Base-by-base conservation (phyloP, 2,888 invertebrate genomes). In the Hypena proboscidalis region DNA sequence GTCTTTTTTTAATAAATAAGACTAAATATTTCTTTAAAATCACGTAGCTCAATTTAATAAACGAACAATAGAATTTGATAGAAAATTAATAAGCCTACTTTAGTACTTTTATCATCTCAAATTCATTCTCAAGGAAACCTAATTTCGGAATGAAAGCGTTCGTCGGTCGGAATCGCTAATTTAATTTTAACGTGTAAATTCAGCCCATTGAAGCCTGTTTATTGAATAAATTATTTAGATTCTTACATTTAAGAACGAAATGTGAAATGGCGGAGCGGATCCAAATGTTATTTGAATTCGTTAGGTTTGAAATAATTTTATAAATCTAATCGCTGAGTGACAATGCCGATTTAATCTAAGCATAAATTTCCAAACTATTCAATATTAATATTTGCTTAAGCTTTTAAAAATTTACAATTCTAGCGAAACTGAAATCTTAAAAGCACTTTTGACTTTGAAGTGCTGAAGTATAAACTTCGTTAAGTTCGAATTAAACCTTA, bases 101-200 rank as follows among this genome's bases (percentile, higher is more conserved):
- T 41, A 42, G 38, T 38, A 54, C 47, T 59, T 62, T 59, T 54
- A 59, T 36, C 39, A 54, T 53, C 37, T 45, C 25, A 51, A 63
- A 66, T 63, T 66, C 54, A 51, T 54, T 58, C 46, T 46, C 37
- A 47, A 60, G 58, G 58, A 61, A 65, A 66, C 48, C 57, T 57
- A 61, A 67, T 66, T 61, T 50, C 51, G 34, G 49, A 64, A 59
- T 50, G 52, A 56, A 59, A 58, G 51, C 55, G 57, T 33, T 46
- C 34, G 35, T 59, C 42, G 57, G 58, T 51, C 36, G 54, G 67
- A 58, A 67, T 67, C 52, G 49, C 62, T 58, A 65, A 67, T 67
- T 67, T 58, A 58, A 67, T 67, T 67, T 67, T 60, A 67, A 65
- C 63, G 62, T 67, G 60, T 58, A 67, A 67, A 67, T 57, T 62